These are phyloP conservation scores for Vulpes lagopus DNA, from an alignment of 2,113 vertebrate genomes.

Conservation along the genomic window DNA sequence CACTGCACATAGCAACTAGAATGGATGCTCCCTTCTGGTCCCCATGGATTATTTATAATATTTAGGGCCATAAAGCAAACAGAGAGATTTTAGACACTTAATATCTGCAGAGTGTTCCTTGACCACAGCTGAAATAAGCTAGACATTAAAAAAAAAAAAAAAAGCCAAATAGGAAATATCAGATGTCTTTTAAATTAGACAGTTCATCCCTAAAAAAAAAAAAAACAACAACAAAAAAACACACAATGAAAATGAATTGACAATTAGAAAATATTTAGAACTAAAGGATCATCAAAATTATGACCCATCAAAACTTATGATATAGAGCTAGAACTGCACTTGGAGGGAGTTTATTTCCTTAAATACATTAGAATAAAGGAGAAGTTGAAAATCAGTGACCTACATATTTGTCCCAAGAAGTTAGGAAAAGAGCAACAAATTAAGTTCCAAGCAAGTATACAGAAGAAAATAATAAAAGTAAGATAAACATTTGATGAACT, in stretches of 20 bases:
- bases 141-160: not conserved
- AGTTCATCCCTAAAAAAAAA: not conserved
- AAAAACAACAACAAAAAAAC: no score
- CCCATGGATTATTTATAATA: not conserved
- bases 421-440: not conserved
- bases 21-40: not conserved
- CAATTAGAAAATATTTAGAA: slow-evolving; percentile 17
- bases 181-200: not conserved
- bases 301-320: not conserved
- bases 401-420: not conserved
- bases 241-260: not conserved
- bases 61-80: not conserved
- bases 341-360: not conserved
- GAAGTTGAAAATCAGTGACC: not conserved
- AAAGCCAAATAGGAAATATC: not conserved
- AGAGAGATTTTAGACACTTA: not conserved
- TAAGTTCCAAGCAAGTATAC: not conserved
- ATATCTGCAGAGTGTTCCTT: not conserved
- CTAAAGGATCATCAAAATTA: not conserved
- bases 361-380: not conserved
- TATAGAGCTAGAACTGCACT: not conserved
- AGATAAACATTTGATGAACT: not conserved
- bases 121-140: not conserved
- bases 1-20: accelerated
- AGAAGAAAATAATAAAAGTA: not conserved